Evolutionary conservation across 2,113 vertebrate genomes (phyloP), one percentile per base, ranked within the genome.

Genomic region (Dipodomys spectabilis): DNA sequence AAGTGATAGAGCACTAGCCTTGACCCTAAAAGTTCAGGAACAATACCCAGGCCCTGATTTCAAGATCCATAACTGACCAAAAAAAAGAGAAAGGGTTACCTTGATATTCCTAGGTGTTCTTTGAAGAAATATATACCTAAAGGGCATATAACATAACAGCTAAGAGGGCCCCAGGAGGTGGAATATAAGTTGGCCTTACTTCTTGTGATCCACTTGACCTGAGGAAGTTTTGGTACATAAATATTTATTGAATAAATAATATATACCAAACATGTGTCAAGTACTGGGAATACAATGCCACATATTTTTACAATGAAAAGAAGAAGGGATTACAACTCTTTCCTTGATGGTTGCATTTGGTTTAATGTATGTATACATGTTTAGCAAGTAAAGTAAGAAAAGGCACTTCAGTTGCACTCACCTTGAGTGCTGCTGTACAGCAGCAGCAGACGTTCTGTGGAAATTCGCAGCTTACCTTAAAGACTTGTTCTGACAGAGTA

Each of bases 381-480:
- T 68, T 1, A 86, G 65, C 10, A 85, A 92, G n/a, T 71, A 30
- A 89, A 84, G 86, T n/a, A 67, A 73, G 1, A 86, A 65, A 92
- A 83, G 62, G 94, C 6, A 93, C 78, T 75, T 84, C 35, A 78
- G 11, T 32, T 12, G 39, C 62, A 95, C 94, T 94, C 78, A 97
- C 95, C 94, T 96, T 6, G 9, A 79, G 27, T 44, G 79, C 73
- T 88, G 85, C 78, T 81, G 3, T 30, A 60, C n/a, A 80, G 25
- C 82, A 92, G 88, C 67, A 30, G 86, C 20, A 81, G 77, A 80
- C 39, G 82, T 20, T 93, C 44, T 85, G 82, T 23, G 30, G 53
- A 28, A 71, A 73, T 93, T 62, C 85, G 45, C 12, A 57, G 82
- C 92, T 96, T 94, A 96, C 81, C 94, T 91, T 81, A 78, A 92